Evolutionary conservation across 2,888 invertebrate genomes (phyloP).

Genomic region (Chaitophorus viminalis): DNA sequence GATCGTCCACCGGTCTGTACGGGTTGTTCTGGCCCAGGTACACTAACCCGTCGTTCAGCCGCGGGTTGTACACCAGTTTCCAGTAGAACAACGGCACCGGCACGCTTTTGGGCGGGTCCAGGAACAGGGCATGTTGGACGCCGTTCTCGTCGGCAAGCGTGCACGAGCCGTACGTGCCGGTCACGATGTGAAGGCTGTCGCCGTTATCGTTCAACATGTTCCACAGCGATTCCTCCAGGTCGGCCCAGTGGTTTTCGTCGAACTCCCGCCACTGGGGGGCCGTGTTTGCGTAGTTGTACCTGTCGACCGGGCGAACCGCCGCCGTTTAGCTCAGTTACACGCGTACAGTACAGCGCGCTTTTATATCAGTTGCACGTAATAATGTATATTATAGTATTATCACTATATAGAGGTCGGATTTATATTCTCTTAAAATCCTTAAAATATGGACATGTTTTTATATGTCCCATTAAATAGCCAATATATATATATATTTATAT

Average conservation of each 20-base stretch:
- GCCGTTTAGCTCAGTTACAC: too few species aligned
- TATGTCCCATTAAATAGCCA: too few species aligned
- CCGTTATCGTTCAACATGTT: background rate
- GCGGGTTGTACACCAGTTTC: slow-evolving; percentile 72
- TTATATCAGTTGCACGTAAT: too few species aligned
- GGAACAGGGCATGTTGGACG: slow-evolving; percentile 66
- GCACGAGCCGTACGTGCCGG: slow-evolving; percentile 73
- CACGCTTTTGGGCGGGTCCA: slow-evolving; percentile 35
- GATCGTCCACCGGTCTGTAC: slow-evolving; percentile 66
- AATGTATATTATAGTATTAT: too few species aligned
- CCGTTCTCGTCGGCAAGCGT: slow-evolving; percentile 71
- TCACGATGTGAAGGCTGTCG: background rate
- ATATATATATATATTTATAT: too few species aligned
- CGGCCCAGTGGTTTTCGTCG: slow-evolving; percentile 73
- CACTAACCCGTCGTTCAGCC: slow-evolving; percentile 70
- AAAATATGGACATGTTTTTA: too few species aligned
- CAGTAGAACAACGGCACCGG: slow-evolving; percentile 71
- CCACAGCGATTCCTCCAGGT: slow-evolving; percentile 64
- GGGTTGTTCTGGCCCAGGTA: slow-evolving; percentile 76
- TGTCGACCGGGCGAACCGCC: too few species aligned
- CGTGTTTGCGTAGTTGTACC: slow-evolving; percentile 75
- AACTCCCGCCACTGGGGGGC: slow-evolving; percentile 77
- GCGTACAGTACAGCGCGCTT: too few species aligned
- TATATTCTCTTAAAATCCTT: too few species aligned
- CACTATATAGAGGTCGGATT: too few species aligned